Evolutionary conservation across 2,888 invertebrate genomes (phyloP), one percentile per base, ranked within the genome.

Genomic region (Epinotia ramella): DNA sequence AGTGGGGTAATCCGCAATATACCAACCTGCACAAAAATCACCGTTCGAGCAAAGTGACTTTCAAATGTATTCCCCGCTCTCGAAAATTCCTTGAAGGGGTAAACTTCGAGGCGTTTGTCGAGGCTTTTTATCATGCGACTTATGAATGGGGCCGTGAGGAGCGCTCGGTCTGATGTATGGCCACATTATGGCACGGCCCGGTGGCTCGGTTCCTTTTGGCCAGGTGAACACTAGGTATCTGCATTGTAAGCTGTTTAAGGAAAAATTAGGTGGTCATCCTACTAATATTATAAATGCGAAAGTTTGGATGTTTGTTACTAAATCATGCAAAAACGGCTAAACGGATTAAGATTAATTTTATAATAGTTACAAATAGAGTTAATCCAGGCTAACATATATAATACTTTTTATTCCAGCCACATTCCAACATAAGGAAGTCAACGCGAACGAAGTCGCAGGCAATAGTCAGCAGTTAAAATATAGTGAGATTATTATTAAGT

Each of bases 111-210:
- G 74, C 74, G 78, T 69, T 78, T 56, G 64, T 77, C 71, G 80
- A 80, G 78, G 82, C 80, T 76, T 83, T 83, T 79, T 81, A 81
- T 83, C 83, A 83, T 80, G 78, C 56, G 33, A 80, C 82, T 86
- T 83, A 85, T 81, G 85, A 86, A 88, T 84, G 82, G 86, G 80
- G 84, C 87, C 87, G 77, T 77, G 76, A 84, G 86, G 87, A 82
- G 80, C 85, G 80, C 82, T 87, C 82, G 77, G 74, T 73, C 78
- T 86, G 85, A 87, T 87, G 81, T 84, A 87, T 85, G 82, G 82
- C 68, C 73, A 74, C 78, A 85, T 84, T 83, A 83, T 79, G 74
- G 80, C 78, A 82, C 76, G 84, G 81, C 76, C 80, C 82, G 78
- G 80, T 82, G 81, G 80, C 76, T 79, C 68, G 77, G 60, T 76